Evolutionary conservation across 1,140 invertebrate genomes (phyloP), one percentile per base, ranked within the genome.

Genomic region (Ceratina japonica): DNA sequence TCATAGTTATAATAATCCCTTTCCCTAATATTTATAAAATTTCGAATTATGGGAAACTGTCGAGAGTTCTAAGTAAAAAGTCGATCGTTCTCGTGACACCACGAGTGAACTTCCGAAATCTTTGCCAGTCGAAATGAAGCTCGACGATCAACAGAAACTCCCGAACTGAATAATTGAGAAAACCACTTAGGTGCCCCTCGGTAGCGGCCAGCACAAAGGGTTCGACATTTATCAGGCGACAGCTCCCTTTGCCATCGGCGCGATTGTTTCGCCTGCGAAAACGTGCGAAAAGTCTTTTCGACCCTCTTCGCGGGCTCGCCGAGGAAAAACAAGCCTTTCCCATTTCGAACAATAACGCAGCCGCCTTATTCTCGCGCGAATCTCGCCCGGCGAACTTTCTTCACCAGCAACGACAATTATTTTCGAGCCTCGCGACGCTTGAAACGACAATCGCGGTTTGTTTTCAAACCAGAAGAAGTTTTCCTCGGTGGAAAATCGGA

Each of bases 301-400:
- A 51, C 31, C 58, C 7, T 66, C n/a, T 49, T 63, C 65, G 27
- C 31, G 22, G 16, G 66, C 12, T 31, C 18, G 75, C 62, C 81
- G 70, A 59, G 37, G 80, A 89, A 89, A 87, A 89, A 89, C 87
- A 89, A 89, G 88, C 77, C 83, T 88, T 89, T 88, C 84, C 86
- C 87, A 89, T 89, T 89, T 87, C 85, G 78, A 81, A 84, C 82
- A 80, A 86, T 44, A 44, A 65, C 56, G 24, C 64, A 20, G 15
- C 49, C 56, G 79, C 75, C 79, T 83, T 79, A 79, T 80, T 79
- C 73, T 44, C 82, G 82, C 58, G 72, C 68, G 58, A 79, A 68
- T 78, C 65, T 84, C 81, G 18, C 65, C 31, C 49, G 72, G 20
- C 58, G 72, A 75, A 76, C 78, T 80, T 80, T 61, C 62, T n/a